Conservation (phyloP, 2,797 vertebrate genomes). For the Arnoldichthys spilopterus region DNA sequence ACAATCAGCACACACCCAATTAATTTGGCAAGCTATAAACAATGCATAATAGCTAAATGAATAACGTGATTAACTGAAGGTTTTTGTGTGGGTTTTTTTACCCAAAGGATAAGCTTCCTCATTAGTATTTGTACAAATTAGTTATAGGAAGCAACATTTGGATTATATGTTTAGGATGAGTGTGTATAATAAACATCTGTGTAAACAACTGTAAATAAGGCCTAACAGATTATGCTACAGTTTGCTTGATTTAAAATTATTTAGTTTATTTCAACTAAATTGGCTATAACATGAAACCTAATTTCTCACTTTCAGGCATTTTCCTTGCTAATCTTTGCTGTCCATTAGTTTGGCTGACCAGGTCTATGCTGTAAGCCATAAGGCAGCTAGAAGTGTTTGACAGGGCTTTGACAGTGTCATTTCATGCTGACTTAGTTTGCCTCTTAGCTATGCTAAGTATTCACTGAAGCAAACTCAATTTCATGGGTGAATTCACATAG, state of each 20-base stretch:
- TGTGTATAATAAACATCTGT: slow-evolving; percentile 6
- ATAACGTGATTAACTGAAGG: slow-evolving; percentile 19
- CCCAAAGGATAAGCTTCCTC: neutral
- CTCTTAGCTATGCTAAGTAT: slow-evolving; percentile 15
- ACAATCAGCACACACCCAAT: slow-evolving; percentile 18
- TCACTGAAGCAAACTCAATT: slow-evolving; percentile 54
- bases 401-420: slow-evolving; percentile 47
- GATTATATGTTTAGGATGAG: neutral
- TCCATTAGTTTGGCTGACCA: slow-evolving; percentile 39
- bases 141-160: neutral
- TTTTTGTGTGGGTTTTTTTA: neutral
- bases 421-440: slow-evolving; percentile 63
- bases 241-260: too few species aligned
- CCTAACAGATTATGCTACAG: neutral
- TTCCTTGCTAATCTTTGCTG: slow-evolving; percentile 42
- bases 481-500: slow-evolving; percentile 49
- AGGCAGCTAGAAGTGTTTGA: slow-evolving; percentile 27
- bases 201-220: slow-evolving; percentile 21
- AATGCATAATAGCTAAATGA: slow-evolving; percentile 1
- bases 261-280: neutral
- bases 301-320: slow-evolving; percentile 36
- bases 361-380: slow-evolving; percentile 30
- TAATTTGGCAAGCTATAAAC: slow-evolving; percentile 23
- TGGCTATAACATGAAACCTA: slow-evolving; percentile 23
- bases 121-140: neutral